Conservation (phyloP, 2,797 vertebrate genomes). For the Eulemur rubriventer region DNA sequence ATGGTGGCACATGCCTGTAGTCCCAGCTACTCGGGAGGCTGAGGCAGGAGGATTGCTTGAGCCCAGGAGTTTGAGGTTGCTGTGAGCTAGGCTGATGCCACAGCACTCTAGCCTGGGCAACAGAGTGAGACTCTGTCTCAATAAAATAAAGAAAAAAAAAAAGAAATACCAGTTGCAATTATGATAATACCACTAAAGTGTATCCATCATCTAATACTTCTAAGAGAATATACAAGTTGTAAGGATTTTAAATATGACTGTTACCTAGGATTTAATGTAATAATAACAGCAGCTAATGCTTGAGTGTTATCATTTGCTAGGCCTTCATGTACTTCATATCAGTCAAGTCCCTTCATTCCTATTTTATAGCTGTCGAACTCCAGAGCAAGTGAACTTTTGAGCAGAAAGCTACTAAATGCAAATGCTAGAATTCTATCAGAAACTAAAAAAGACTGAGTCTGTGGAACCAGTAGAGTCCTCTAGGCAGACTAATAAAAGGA, state of each 20-base stretch:
- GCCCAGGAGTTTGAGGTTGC: too few relatives aligned
- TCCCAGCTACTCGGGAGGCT: too few relatives aligned
- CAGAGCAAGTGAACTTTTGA: slow-evolving; percentile 1
- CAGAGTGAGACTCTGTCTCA: too few relatives aligned
- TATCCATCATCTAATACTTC: background rate
- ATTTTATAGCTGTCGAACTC: background rate
- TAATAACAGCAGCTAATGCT: background rate
- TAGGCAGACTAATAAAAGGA: background rate
- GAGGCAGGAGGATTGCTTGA: too few relatives aligned
- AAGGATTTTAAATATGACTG: background rate
- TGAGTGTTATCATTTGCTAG: background rate
- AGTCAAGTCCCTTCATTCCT: background rate
- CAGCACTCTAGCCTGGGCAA: too few relatives aligned
- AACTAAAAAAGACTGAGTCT: slow-evolving; percentile 28
- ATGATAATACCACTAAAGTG: background rate
- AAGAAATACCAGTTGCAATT: background rate
- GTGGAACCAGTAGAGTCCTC: background rate
- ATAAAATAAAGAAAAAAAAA: too few relatives aligned
- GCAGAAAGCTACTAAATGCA: slow-evolving; percentile 3
- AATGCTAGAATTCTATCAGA: slow-evolving; percentile 57
- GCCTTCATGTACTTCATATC: background rate
- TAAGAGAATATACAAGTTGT: background rate
- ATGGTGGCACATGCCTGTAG: too few relatives aligned
- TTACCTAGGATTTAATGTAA: background rate
- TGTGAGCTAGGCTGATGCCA: too few relatives aligned